Evolutionary conservation across 2,888 invertebrate genomes (phyloP), one percentile per base, ranked within the genome.

Genomic region (Uropetala carovei): DNA sequence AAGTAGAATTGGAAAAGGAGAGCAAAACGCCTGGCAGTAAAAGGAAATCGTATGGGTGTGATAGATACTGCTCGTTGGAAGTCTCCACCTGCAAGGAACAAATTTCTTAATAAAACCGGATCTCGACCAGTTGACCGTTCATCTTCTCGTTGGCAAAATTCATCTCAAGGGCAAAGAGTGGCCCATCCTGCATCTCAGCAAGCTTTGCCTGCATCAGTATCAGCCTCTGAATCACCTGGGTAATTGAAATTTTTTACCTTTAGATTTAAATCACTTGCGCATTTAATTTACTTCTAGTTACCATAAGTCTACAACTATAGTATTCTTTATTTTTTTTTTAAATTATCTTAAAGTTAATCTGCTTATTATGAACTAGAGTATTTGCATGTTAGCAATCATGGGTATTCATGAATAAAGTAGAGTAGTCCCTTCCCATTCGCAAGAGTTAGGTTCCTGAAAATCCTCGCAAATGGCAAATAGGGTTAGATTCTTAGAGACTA

Each of bases 1-100:
- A 30, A 43, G 56, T 93, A 97, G 97, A 97, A 97, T 92, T 98
- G 98, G 98, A 97, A 97, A 93, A 96, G 98, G 58, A 97, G 97
- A 93, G 98, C 98, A 0, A 98, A 98, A 95, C 96, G 97, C 81
- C 95, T 96, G 93, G 96, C 96, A 84, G 95, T 95, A 13, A 96
- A 96, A 93, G 95, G 96, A 81, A 94, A 94, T 93, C 93, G 94
- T 84, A 93, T 94, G 84, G 93, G 94, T 14, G 93, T 94, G 60
- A 91, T 84, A 16, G 93, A 94, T 92, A 93, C 93, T 93, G 93
- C 93, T 13, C 92, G 93, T 91, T 94, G 94, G 94, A 95, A 95
- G 94, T 94, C 94, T 93, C 94, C 94, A 93, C 94, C 94, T 92
- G 94, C 89, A 5, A 30, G 89, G 10, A 89, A 89, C 43, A 89